A percentile compares a stretch with the other conserved stretches of the same genome.
Conservation (phyloP, 35 echinoderm and acorn worm genomes). For the Ophiothrix spiculata region DNA sequence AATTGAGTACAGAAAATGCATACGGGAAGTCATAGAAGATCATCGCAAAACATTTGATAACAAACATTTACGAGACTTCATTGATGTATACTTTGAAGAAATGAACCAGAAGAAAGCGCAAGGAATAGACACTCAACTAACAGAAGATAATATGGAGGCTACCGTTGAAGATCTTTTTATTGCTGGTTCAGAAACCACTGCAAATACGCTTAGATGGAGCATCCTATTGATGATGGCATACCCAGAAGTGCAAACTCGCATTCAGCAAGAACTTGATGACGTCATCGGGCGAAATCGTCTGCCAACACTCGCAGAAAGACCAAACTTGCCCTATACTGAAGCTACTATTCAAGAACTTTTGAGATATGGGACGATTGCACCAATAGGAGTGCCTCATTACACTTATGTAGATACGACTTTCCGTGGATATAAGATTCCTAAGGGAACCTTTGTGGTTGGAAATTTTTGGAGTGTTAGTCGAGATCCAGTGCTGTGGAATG, state of each 20-base stretch:
- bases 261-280: conserved; percentile 73
- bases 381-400: conserved; percentile 49
- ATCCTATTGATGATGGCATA: conserved; percentile 60
- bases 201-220: conserved; percentile 74
- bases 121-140: conserved; percentile 7
- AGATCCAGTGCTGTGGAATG: conserved; percentile 40
- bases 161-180: conserved; percentile 56
- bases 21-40: background rate
- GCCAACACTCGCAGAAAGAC: conserved; percentile 44
- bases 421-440: conserved; percentile 59
- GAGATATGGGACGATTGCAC: conserved; percentile 32
- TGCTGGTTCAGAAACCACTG: conserved; percentile 68
- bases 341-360: conserved; percentile 46
- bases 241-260: conserved; percentile 55
- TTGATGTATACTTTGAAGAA: conserved; percentile 27
- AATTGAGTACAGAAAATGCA: background rate
- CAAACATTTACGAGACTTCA: conserved; percentile 14
- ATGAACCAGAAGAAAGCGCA: conserved; percentile 23
- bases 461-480: conserved; percentile 54
- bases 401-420: conserved; percentile 31
- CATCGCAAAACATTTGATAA: conserved; percentile 4
- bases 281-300: conserved; percentile 41
- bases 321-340: conserved; percentile 61
- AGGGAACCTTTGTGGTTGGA: conserved; percentile 45
- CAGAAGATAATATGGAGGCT: conserved; percentile 15